Evolutionary conservation across 1,140 invertebrate species (phyloP).

Genomic region (Drosophila biarmipes): DNA sequence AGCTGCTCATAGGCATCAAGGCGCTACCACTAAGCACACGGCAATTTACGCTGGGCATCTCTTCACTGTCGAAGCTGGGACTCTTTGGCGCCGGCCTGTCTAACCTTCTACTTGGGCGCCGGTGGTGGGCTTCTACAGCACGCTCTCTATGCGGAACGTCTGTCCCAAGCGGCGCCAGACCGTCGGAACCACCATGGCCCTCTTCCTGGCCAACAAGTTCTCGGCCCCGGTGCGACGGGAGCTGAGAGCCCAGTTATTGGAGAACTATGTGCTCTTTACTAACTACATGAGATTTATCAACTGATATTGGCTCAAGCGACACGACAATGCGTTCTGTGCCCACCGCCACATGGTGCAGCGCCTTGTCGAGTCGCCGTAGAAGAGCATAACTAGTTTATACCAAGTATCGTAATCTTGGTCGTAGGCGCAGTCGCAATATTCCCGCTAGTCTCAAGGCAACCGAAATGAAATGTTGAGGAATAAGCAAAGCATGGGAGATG

Average conservation of each 20-base stretch:
- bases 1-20: conserved; percentile 96
- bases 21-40: conserved; percentile 93
- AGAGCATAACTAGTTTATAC: conserved; percentile 67
- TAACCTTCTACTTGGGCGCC: conserved; percentile 97
- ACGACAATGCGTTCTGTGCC: conserved; percentile 42
- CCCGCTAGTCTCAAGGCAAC: conserved; percentile 72
- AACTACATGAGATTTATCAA: conserved; percentile 89
- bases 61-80: conserved; percentile 95
- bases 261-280: conserved; percentile 88
- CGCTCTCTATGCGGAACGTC: conserved; percentile 90
- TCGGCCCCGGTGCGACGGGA: conserved; percentile 95
- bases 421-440: conserved; percentile 67
- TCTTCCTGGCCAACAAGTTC: conserved; percentile 96
- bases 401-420: conserved; percentile 69
- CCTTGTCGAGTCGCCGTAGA: conserved; percentile 69
- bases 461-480: conserved; percentile 61
- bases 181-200: conserved; percentile 93
- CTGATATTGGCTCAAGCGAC: conserved; percentile 76
- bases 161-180: conserved; percentile 91
- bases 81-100: conserved; percentile 92
- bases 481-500: neutral
- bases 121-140: conserved; percentile 95
- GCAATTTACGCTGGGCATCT: conserved; percentile 97
- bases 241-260: conserved; percentile 92
- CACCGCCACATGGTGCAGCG: conserved; percentile 34